phyloP scores from a whole-genome alignment of 2,113 vertebrate species.

The Conger conger region DNA sequence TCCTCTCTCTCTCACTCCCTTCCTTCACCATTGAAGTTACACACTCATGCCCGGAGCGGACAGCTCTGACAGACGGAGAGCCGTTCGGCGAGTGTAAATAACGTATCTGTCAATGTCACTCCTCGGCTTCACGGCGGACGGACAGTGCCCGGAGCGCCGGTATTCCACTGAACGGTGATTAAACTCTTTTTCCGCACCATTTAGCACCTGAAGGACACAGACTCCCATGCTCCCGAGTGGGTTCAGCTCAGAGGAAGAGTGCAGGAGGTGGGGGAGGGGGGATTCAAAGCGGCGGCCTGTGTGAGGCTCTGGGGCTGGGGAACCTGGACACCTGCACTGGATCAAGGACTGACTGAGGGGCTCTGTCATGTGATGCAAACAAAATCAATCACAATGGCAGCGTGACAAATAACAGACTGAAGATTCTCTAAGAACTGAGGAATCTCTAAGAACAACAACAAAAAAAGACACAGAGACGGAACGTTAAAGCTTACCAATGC shows the following conservation, averaged over 20 bases:
- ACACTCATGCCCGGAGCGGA: background rate
- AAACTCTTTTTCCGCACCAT: constrained; percentile 17
- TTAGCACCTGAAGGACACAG: constrained; percentile 19
- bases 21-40: background rate
- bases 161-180: background rate
- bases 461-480: background rate
- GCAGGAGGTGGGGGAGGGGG: background rate
- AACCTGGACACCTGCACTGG: background rate
- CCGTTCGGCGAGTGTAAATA: background rate
- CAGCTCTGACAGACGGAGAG: constrained; percentile 8
- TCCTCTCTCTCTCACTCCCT: background rate
- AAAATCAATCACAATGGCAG: background rate
- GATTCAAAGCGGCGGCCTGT: background rate
- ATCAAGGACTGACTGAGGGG: background rate
- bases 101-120: constrained; percentile 11
- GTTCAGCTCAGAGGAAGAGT: background rate
- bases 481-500: background rate
- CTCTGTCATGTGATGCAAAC: background rate
- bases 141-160: background rate
- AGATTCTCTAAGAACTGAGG: background rate
- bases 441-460: background rate
- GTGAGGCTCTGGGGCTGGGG: background rate
- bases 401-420: constrained; percentile 2
- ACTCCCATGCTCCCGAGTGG: background rate
- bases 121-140: background rate